Percentiles rank a stretch among this genome's conserved stretches.
These are phyloP conservation scores for Lampropteryx suffumata DNA, from an alignment of 2,888 invertebrate genomes.

Conservation along the genomic window DNA sequence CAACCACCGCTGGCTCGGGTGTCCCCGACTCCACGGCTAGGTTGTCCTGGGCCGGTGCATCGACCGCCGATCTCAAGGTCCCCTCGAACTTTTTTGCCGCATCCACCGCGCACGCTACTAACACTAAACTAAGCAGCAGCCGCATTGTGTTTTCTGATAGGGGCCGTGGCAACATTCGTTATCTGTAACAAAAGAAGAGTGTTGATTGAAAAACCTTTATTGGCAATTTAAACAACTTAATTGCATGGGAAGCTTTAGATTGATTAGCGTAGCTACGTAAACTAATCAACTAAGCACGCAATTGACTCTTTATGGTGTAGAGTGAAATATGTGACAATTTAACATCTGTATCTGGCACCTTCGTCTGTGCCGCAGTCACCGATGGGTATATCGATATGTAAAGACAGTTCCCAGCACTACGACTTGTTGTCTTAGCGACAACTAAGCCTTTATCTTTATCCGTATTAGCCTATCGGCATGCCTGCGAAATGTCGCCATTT, in stretches of 20 bases:
- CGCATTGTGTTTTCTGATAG: constrained; percentile 68
- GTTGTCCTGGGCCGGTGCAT: constrained; percentile 77
- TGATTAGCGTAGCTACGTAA: constrained; percentile 45
- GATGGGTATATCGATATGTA: constrained; percentile 13
- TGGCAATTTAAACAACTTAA: constrained; percentile 51
- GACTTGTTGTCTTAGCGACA: constrained; percentile 40
- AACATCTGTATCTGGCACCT: constrained; percentile 44
- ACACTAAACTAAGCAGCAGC: constrained; percentile 71
- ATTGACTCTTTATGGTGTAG: constrained; percentile 30
- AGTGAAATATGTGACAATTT: constrained; percentile 46
- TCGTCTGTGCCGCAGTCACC: constrained; percentile 29
- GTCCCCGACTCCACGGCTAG: constrained; percentile 72
- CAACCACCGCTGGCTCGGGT: constrained; percentile 71
- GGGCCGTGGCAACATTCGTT: constrained; percentile 74
- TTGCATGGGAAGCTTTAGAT: constrained; percentile 59
- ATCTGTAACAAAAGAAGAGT: constrained; percentile 75
- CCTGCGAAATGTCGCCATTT: constrained; percentile 32
- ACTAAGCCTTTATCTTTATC: constrained; percentile 37
- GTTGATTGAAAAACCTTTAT: constrained; percentile 57
- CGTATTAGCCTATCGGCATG: constrained; percentile 33
- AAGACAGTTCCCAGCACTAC: constrained; percentile 6
- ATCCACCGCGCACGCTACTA: constrained; percentile 71
- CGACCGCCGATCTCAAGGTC: constrained; percentile 73
- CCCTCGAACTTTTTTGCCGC: constrained; percentile 78
- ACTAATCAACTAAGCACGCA: constrained; percentile 54